These are phyloP conservation scores for Ficedula albicollis DNA, from an alignment of 2,797 vertebrate species.

Conservation along the genomic window DNA sequence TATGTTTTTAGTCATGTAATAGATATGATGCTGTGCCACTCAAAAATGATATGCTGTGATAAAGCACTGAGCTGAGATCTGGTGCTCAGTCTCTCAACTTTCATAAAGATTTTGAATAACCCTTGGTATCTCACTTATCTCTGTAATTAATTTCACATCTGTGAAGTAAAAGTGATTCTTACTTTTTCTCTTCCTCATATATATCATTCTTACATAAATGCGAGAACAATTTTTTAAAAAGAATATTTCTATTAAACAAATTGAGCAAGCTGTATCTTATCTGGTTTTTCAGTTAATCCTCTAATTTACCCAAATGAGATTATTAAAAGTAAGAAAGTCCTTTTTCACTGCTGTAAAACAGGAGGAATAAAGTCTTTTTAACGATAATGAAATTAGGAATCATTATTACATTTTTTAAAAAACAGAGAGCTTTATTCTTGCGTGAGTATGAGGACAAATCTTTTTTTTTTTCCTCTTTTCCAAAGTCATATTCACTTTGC, in stretches of 20 bases:
- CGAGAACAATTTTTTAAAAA: background rate
- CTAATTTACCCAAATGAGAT: slow-evolving; percentile 41
- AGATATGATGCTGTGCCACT: background rate
- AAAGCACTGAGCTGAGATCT: background rate
- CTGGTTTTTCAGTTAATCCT: slow-evolving; percentile 34
- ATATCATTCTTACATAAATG: slow-evolving; percentile 1
- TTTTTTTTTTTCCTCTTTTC: background rate
- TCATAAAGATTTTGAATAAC: slow-evolving; percentile 22
- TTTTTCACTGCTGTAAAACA: background rate
- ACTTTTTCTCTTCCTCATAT: background rate
- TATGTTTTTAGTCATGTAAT: background rate
- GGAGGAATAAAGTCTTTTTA: background rate
- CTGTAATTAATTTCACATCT: slow-evolving; percentile 43
- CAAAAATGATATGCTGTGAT: background rate
- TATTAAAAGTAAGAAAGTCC: slow-evolving; percentile 8
- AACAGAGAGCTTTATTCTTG: background rate
- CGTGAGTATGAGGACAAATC: background rate
- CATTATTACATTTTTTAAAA: background rate
- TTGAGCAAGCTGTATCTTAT: slow-evolving; percentile 22
- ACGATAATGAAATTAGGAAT: background rate
- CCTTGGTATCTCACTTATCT: slow-evolving; percentile 6
- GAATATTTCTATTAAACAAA: slow-evolving; percentile 13
- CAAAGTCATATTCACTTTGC: background rate
- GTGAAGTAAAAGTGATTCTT: background rate
- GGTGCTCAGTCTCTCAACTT: background rate